These are phyloP conservation scores for Tetramorium parvispinum DNA, from an alignment of 1,140 invertebrate species.

Conservation along the genomic window DNA sequence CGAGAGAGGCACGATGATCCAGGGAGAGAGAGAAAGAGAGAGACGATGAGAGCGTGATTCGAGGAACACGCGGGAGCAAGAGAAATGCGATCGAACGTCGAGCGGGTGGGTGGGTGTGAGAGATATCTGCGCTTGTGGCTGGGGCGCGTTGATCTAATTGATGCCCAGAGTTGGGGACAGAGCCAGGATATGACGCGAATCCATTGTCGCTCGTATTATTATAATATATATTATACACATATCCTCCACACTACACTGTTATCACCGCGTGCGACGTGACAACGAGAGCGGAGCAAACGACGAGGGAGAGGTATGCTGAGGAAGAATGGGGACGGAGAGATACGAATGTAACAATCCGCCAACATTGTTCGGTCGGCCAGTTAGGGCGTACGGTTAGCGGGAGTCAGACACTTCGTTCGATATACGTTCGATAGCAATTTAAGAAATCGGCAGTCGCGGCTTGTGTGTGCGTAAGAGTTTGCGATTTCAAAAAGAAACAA, in stretches of 20 bases:
- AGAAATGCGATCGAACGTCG: slow-evolving; percentile 57
- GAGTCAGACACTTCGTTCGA: slow-evolving; percentile 66
- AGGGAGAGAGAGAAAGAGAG: background rate
- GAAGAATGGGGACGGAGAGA: slow-evolving; percentile 72
- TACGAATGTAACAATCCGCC: slow-evolving; percentile 70
- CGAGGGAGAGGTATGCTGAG: slow-evolving; percentile 58
- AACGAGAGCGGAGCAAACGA: slow-evolving; percentile 38
- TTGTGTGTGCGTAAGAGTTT: background rate
- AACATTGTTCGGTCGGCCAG: slow-evolving; percentile 73
- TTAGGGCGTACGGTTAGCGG: slow-evolving; percentile 67
- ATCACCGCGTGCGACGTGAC: slow-evolving; percentile 60
- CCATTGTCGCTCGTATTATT: slow-evolving; percentile 84
- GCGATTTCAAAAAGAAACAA: background rate
- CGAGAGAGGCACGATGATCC: slow-evolving; percentile 14
- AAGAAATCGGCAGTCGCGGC: background rate
- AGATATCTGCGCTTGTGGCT: slow-evolving; percentile 70
- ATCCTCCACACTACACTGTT: slow-evolving; percentile 59
- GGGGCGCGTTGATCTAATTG: slow-evolving; percentile 84
- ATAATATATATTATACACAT: slow-evolving; percentile 76
- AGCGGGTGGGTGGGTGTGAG: slow-evolving; percentile 70
- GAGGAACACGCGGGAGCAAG: slow-evolving; percentile 58
- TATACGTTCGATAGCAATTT: slow-evolving; percentile 28
- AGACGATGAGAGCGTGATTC: slow-evolving; percentile 35
- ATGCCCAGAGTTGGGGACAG: slow-evolving; percentile 77
- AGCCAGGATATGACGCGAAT: slow-evolving; percentile 84